Conservation (phyloP, 2,113 vertebrate genomes). For the Scatophagus argus region DNA sequence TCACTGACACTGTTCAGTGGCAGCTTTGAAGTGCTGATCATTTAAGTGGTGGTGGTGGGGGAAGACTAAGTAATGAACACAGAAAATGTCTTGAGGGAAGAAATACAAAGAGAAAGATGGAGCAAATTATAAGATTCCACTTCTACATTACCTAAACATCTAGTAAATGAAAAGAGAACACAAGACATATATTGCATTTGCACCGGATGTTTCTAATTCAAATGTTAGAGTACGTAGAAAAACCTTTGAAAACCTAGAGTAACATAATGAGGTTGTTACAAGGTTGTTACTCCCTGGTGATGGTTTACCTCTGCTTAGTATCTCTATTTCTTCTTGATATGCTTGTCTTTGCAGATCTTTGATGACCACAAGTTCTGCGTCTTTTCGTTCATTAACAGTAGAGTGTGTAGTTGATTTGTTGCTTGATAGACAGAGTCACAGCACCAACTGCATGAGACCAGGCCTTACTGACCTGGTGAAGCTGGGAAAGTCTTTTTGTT, state of each 20-base stretch:
- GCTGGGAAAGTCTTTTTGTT: too few species aligned
- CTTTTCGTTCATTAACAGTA: too few species aligned
- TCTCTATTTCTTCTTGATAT: too few species aligned
- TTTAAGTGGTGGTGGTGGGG: slow-evolving; percentile 21
- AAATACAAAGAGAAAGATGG: not conserved
- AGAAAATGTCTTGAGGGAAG: not conserved
- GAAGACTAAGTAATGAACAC: slow-evolving; percentile 6
- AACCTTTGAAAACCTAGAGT: not conserved
- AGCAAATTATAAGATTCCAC: not conserved
- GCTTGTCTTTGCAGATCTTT: too few species aligned
- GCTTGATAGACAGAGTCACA: too few species aligned
- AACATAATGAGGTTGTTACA: not conserved
- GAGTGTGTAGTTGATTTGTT: too few species aligned
- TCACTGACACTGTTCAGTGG: slow-evolving; percentile 46
- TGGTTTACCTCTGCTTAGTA: too few species aligned
- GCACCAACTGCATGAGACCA: too few species aligned
- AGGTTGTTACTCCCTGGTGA: too few species aligned
- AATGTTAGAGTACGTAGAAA: too few species aligned
- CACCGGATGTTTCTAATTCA: not conserved
- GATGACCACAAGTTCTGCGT: too few species aligned
- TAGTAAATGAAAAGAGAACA: not conserved
- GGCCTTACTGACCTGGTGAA: too few species aligned
- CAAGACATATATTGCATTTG: not conserved
- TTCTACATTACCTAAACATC: not conserved
- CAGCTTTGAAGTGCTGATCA: slow-evolving; percentile 61